These are phyloP conservation scores for Crotalus helleri DNA, from an alignment of 2,113 vertebrate species.

Conservation along the genomic window DNA sequence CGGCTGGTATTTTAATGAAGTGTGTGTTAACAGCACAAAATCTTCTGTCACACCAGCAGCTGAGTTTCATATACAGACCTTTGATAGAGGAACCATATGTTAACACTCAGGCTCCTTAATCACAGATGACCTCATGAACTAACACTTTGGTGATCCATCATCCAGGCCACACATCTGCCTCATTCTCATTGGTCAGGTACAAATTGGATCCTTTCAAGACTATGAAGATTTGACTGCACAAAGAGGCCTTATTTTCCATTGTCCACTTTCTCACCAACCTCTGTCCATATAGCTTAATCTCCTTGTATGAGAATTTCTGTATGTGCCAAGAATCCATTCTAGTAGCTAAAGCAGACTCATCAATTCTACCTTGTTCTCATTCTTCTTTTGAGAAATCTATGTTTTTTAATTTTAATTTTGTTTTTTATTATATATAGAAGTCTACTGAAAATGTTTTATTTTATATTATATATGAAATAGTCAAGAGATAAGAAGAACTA, in stretches of 20 bases:
- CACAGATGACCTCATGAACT: constrained; percentile 51
- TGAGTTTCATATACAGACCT: constrained; percentile 78
- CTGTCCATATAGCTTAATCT: not conserved
- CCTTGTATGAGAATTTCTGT: not conserved
- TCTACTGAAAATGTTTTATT: too few relatives aligned
- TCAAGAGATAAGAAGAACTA: too few relatives aligned
- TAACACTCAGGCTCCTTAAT: constrained; percentile 73
- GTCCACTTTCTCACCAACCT: accelerated
- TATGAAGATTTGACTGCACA: not conserved
- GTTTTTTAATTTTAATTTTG: too few relatives aligned
- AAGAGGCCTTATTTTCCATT: not conserved
- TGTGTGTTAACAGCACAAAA: constrained; percentile 76
- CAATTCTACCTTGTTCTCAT: not conserved
- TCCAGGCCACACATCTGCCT: constrained; percentile 45
- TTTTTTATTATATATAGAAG: too few relatives aligned
- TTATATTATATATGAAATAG: too few relatives aligned
- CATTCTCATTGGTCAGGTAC: constrained; percentile 8
- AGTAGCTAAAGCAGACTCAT: constrained; percentile 2
- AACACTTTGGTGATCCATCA: constrained; percentile 63
- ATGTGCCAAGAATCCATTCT: not conserved
- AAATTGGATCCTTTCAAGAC: constrained; percentile 23
- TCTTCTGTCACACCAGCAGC: constrained; percentile 73
- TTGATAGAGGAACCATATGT: constrained; percentile 76
- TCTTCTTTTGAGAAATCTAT: not conserved
- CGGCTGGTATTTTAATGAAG: constrained; percentile 95